A percentile compares a stretch with the other conserved stretches of the same genome.
phyloP scores from a whole-genome alignment of 1,140 invertebrate species.

The Zaprionus capensis region DNA sequence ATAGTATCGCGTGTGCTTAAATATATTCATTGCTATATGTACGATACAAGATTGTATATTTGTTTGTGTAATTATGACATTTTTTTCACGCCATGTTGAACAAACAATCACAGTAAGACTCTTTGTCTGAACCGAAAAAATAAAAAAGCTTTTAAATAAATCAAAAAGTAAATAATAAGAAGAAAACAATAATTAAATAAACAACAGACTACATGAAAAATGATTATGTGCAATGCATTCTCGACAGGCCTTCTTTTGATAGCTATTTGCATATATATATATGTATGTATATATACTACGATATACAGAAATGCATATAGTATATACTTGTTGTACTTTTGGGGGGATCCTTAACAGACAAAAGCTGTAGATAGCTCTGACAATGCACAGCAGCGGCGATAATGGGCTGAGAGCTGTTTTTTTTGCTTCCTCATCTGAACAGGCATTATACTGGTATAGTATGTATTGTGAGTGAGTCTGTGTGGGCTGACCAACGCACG shows the following conservation, averaged over 20 bases:
- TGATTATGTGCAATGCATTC: constrained; percentile 21
- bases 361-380: constrained; percentile 24
- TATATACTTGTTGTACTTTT: constrained; percentile 9
- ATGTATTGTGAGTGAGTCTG: constrained; percentile 18
- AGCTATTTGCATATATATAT: constrained; percentile 10
- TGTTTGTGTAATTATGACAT: constrained; percentile 78
- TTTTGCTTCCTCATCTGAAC: constrained; percentile 35
- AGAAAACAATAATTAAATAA: constrained; percentile 35
- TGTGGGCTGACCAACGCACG: constrained; percentile 26
- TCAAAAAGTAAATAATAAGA: constrained; percentile 27
- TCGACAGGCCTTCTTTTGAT: constrained; percentile 62
- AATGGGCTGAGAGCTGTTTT: constrained; percentile 8
- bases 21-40: constrained; percentile 22
- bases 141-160: constrained; percentile 59
- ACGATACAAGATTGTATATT: constrained; percentile 55
- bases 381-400: constrained; percentile 12
- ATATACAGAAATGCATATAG: too few relatives aligned
- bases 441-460: neutral
- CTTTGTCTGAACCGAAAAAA: constrained; percentile 63
- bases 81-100: constrained; percentile 73
- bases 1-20: constrained; percentile 31
- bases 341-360: constrained; percentile 27
- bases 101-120: constrained; percentile 65
- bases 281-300: neutral
- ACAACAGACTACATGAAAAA: constrained; percentile 29